Evolutionary conservation across 2,797 vertebrate species (phyloP), one percentile per base, ranked within the genome.

Genomic region (Phataginus tricuspis): DNA sequence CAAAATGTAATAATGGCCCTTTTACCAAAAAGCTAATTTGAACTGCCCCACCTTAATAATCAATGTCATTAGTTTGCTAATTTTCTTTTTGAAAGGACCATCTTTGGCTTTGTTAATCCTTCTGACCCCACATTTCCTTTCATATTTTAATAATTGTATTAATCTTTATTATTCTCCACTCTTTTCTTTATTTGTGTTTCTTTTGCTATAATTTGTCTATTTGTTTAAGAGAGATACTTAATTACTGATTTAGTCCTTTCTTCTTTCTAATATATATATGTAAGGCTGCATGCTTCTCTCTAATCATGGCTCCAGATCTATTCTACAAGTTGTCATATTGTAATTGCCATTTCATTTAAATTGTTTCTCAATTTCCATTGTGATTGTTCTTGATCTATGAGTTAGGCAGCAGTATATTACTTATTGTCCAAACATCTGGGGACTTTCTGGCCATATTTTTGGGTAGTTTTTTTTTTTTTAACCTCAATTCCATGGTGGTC

Each of bases 331-430:
- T 80, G 21, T 71, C 42, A 31, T 64, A 49, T 88, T 88, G 63
- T 77, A 86, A 59, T 61, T 79, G 69, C 13, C 27, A 71, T 78
- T 95, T 91, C 55, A 80, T 64, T 78, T 53, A 69, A 86, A 82
- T 77, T 51, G n/a, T 16, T 79, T 94, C 80, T 71, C 2, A 53
- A n/a, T 45, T 77, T 95, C 15, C 7, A 21, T 34, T 11, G 14
- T 7, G 5, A 8, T 80, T 74, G 19, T 91, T 57, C 53, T 68
- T 51, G 39, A 68, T 31, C 10, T 25, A 61, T 78, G 42, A 45
- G 5, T 91, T 61, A 78, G 25, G 23, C 53, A 49, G 29, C 68
- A 53, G n/a, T 68, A 69, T 34, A 23, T 25, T 79, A 10, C 13
- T 91, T 85, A 75, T 39, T 91, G 91, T 89, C 14, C 37, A 80